Conservation (phyloP, 2,888 invertebrate species). For the Caenorhabditis drosophilae region DNA sequence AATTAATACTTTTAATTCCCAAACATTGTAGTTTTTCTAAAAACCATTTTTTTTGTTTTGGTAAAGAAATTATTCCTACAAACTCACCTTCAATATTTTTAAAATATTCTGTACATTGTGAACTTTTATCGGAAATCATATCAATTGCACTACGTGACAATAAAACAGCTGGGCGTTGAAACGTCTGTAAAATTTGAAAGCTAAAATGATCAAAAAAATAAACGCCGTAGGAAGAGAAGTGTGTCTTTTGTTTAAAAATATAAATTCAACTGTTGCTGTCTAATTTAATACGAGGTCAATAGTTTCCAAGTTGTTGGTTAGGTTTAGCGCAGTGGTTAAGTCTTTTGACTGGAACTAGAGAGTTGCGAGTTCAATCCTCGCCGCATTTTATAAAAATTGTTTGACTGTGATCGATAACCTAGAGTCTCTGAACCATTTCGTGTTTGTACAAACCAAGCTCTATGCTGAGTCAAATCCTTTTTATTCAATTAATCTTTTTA, state of each 20-base stretch:
- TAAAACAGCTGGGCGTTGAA: constrained; percentile 17
- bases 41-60: background rate
- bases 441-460: constrained; percentile 10
- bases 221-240: too few relatives aligned
- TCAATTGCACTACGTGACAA: constrained; percentile 26
- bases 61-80: background rate
- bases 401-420: constrained; percentile 8
- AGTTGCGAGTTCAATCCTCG: background rate
- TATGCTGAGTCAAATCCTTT: background rate
- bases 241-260: too few relatives aligned
- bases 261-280: too few relatives aligned
- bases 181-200: constrained; percentile 18
- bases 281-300: too few relatives aligned
- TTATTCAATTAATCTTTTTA: background rate
- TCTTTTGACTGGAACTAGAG: background rate
- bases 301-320: too few relatives aligned
- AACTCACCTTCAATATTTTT: constrained; percentile 13
- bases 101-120: constrained; percentile 10
- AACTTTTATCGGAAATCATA: constrained; percentile 10
- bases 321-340: background rate
- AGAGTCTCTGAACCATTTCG: constrained; percentile 10
- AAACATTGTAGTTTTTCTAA: too few relatives aligned
- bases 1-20: too few relatives aligned
- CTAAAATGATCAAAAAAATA: too few relatives aligned
- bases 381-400: too few relatives aligned